phyloP scores from a whole-genome alignment of 2,113 vertebrate genomes.

The Corvus moneduloides region DNA sequence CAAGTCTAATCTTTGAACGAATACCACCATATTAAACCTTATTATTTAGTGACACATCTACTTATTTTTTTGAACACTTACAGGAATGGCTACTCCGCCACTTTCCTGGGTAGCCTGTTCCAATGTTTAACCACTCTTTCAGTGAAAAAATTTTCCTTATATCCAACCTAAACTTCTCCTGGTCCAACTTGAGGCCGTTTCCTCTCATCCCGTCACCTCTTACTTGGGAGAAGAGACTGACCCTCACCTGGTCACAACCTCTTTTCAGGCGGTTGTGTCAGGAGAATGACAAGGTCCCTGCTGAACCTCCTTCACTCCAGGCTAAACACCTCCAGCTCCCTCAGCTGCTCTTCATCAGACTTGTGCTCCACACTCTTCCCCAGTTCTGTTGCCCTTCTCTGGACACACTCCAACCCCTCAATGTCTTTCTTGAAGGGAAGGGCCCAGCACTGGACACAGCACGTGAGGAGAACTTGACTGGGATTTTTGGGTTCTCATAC shows the following conservation, averaged over 20 bases:
- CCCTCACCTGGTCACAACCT: not conserved
- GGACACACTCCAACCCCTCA: not conserved
- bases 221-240: not conserved
- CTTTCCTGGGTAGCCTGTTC: not conserved
- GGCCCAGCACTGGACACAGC: not conserved
- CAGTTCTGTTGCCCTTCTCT: not conserved
- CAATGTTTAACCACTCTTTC: not conserved
- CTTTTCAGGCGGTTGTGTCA: not conserved
- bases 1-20: not conserved
- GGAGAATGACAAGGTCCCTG: not conserved
- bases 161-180: not conserved
- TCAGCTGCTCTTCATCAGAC: not conserved
- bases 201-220: not conserved
- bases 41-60: not conserved
- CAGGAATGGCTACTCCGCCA: not conserved
- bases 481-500: not conserved
- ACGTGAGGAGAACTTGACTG: not conserved
- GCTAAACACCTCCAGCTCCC: not conserved
- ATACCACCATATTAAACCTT: not conserved
- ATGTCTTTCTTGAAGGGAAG: not conserved
- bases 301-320: not conserved
- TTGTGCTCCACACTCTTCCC: too few relatives aligned
- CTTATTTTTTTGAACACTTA: not conserved
- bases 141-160: not conserved
- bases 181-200: not conserved